A percentile compares a stretch with the other conserved stretches of the same genome.
These are phyloP conservation scores for Crypturellus tataupa DNA, from an alignment of 2,797 vertebrate genomes.

Conservation along the genomic window DNA sequence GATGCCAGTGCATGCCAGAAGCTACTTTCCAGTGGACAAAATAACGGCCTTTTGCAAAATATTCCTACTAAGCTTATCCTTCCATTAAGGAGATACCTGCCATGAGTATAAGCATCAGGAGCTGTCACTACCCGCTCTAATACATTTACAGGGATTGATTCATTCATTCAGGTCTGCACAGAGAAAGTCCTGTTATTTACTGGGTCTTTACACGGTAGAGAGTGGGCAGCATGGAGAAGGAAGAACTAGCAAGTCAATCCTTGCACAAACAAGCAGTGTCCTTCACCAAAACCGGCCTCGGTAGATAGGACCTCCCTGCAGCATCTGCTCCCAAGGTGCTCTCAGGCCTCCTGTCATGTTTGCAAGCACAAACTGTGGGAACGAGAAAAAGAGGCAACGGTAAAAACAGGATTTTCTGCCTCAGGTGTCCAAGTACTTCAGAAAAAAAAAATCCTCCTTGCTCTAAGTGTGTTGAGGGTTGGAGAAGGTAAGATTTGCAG, in stretches of 20 bases:
- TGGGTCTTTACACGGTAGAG: too few species aligned
- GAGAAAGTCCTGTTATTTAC: too few species aligned
- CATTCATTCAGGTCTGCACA: too few species aligned
- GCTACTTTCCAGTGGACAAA: neutral
- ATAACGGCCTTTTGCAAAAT: neutral
- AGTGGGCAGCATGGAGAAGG: too few species aligned
- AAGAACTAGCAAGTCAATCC: neutral
- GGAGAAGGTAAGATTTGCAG: neutral
- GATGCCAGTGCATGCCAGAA: neutral
- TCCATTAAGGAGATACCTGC: neutral
- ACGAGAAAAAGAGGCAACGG: neutral
- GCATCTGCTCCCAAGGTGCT: neutral
- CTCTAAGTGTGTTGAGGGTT: neutral
- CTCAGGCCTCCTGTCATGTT: neutral
- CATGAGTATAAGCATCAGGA: too few species aligned
- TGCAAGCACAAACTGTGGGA: neutral
- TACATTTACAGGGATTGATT: too few species aligned
- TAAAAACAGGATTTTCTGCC: conserved; percentile 9
- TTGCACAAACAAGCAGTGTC: neutral
- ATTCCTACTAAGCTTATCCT: neutral
- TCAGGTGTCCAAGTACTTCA: neutral
- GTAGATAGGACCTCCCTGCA: neutral
- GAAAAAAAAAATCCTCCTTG: neutral
- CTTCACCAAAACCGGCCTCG: too few species aligned
- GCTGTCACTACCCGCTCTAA: neutral